Evolutionary conservation across 2,888 invertebrate species (phyloP).

Genomic region (Agrochola circellaris): DNA sequence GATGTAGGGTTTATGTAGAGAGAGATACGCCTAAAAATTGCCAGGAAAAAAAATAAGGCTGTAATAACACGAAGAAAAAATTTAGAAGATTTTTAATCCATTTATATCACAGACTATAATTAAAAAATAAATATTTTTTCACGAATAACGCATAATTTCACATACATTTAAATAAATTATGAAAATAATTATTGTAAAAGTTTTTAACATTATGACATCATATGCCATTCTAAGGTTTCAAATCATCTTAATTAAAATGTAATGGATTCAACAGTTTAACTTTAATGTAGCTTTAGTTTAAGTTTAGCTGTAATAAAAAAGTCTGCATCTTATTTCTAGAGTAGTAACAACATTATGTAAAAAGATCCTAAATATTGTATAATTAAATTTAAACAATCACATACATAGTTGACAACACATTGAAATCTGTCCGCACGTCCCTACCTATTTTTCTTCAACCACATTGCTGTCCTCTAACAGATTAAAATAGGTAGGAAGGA

Average conservation of each 20-base stretch:
- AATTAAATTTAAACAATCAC: conserved; percentile 34
- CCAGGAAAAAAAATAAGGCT: neutral
- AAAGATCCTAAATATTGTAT: conserved; percentile 10
- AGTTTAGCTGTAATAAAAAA: conserved; percentile 7
- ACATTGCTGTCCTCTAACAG: neutral
- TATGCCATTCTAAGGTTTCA: neutral
- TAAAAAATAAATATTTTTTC: conserved; percentile 33
- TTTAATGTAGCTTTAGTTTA: too few species aligned
- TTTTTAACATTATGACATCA: conserved; percentile 6
- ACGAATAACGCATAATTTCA: neutral
- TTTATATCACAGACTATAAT: conserved; percentile 58
- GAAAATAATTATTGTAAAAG: neutral
- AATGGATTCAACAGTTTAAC: conserved; percentile 13
- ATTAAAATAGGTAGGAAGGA: neutral
- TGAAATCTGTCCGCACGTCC: neutral
- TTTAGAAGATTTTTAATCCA: conserved; percentile 42
- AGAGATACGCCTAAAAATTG: neutral
- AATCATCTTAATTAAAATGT: conserved; percentile 7
- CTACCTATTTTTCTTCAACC: neutral
- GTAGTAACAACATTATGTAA: neutral
- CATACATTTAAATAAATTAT: neutral
- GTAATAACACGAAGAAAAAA: conserved; percentile 25
- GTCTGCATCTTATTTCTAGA: neutral
- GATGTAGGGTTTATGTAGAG: too few species aligned
- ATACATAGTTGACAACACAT: conserved; percentile 11